phyloP scores from a whole-genome alignment of 2,797 vertebrate species.

The Sardinella longiceps region DNA sequence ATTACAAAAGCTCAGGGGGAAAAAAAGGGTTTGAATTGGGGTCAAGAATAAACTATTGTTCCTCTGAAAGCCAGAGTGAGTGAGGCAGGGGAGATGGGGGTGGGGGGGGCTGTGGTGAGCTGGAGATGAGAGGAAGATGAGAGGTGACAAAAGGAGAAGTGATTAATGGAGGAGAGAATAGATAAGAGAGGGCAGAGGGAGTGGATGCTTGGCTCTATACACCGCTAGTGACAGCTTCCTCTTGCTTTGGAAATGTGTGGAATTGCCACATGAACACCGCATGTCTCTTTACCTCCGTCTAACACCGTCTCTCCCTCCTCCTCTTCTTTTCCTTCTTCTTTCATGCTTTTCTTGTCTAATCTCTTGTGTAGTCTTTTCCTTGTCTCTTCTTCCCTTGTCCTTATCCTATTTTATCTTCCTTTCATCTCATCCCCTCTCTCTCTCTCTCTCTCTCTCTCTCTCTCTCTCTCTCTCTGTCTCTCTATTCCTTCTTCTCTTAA shows the following conservation, averaged over 20 bases:
- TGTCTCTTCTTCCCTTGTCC: neutral
- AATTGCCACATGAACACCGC: neutral
- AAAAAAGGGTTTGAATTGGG: neutral
- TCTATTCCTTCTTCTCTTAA: neutral
- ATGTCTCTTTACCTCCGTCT: neutral
- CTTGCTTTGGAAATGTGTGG: neutral
- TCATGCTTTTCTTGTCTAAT: neutral
- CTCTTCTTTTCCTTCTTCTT: neutral
- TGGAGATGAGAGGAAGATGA: conserved; percentile 8
- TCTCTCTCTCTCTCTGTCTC: neutral
- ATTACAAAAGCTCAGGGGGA: neutral
- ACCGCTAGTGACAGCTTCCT: neutral
- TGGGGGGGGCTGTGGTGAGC: neutral
- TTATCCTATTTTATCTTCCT: neutral
- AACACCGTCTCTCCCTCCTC: neutral
- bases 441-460: neutral
- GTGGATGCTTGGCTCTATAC: neutral
- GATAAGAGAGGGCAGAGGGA: conserved; percentile 13
- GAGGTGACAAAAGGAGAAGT: conserved; percentile 8
- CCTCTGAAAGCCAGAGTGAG: neutral
- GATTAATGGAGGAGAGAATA: conserved; percentile 32
- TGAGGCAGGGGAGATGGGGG: neutral
- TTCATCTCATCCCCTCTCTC: neutral
- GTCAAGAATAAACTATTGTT: conserved; percentile 8
- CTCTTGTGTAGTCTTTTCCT: neutral